Evolutionary conservation across 2,797 vertebrate species (phyloP).

Genomic region (Sebastes taczanowskii): DNA sequence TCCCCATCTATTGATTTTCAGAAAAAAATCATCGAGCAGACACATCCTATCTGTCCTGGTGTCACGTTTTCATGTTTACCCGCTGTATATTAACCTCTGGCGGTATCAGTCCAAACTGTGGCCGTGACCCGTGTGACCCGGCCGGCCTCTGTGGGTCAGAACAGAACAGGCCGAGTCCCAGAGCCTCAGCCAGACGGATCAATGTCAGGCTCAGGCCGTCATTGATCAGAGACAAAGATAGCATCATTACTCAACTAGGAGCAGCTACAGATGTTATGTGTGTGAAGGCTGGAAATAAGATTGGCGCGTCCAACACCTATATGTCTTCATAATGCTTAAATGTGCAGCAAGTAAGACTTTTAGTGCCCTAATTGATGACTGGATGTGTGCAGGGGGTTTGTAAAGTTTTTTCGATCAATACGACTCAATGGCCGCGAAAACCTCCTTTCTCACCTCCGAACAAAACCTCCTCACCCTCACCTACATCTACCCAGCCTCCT

Average conservation of each 20-base stretch:
- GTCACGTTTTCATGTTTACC: slow-evolving; percentile 59
- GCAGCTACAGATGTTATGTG: slow-evolving; percentile 49
- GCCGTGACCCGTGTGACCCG: slow-evolving; percentile 55
- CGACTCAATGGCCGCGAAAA: slow-evolving; percentile 32
- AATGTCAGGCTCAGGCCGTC: slow-evolving; percentile 56
- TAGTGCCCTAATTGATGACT: slow-evolving; percentile 32
- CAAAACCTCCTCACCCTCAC: slow-evolving; percentile 39
- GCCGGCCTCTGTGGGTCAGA: slow-evolving; percentile 54
- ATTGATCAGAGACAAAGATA: slow-evolving; percentile 73
- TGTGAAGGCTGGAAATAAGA: slow-evolving; percentile 44
- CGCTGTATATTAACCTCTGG: slow-evolving; percentile 60
- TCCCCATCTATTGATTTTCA: not conserved
- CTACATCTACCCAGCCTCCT: slow-evolving; percentile 4
- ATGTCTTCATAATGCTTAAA: slow-evolving; percentile 12
- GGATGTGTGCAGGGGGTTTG: slow-evolving; percentile 16
- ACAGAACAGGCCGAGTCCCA: slow-evolving; percentile 15
- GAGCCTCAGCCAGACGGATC: slow-evolving; percentile 65
- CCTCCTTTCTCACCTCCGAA: slow-evolving; percentile 45
- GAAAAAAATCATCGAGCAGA: not conserved
- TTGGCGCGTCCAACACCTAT: not conserved
- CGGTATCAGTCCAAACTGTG: slow-evolving; percentile 58
- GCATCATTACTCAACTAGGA: slow-evolving; percentile 40
- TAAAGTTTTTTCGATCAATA: slow-evolving; percentile 35
- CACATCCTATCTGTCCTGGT: not conserved
- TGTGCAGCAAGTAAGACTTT: slow-evolving; percentile 23